Conservation (phyloP, 2,888 invertebrate genomes). For the Eretmocerus hayati region DNA sequence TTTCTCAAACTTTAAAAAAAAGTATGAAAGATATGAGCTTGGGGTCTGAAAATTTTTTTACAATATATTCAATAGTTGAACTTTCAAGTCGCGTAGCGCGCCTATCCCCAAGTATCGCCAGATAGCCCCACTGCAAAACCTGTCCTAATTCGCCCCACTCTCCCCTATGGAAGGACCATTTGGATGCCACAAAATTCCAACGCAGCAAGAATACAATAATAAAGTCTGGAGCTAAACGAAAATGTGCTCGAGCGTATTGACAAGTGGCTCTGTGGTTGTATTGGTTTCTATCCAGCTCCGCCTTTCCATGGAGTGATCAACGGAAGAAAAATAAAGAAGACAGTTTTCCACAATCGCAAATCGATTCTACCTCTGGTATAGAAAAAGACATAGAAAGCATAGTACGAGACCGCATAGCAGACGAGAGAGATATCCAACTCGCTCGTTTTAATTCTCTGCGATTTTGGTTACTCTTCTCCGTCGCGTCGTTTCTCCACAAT, state of each 20-base stretch:
- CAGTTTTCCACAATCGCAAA: slow-evolving; percentile 11
- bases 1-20: too few species aligned
- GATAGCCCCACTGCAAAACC: too few species aligned
- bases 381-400: slow-evolving; percentile 3
- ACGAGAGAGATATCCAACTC: not conserved
- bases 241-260: slow-evolving; percentile 7
- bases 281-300: not conserved
- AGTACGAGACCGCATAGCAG: too few species aligned
- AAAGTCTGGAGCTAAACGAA: slow-evolving; percentile 3
- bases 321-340: slow-evolving; percentile 20
- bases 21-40: too few species aligned
- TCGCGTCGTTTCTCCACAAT: too few species aligned
- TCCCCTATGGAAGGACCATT: too few species aligned
- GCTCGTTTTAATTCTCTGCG: slow-evolving; percentile 20
- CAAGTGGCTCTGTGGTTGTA: not conserved
- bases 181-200: slow-evolving; percentile 6
- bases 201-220: slow-evolving; percentile 11
- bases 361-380: slow-evolving; percentile 12
- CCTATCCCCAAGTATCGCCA: too few species aligned
- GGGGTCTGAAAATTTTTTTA: too few species aligned
- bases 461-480: slow-evolving; percentile 1
- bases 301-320: slow-evolving; percentile 17
- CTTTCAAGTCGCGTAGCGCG: too few species aligned
- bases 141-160: too few species aligned
- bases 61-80: too few species aligned